Evolutionary conservation across 2,888 invertebrate species (phyloP), one percentile per base, ranked within the genome.

Genomic region (Isoperla grammatica): DNA sequence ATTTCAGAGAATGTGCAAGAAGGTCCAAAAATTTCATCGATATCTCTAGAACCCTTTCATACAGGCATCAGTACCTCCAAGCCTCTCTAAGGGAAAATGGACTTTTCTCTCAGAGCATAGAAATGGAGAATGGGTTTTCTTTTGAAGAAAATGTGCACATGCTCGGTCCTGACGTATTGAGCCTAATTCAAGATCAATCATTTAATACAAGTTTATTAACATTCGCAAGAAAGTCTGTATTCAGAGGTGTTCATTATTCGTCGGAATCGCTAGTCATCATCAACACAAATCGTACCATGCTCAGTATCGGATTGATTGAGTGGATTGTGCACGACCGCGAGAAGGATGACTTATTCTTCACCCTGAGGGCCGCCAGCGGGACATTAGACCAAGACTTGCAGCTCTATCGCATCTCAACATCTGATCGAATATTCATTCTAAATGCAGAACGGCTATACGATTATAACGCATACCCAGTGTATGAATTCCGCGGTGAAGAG

Each of bases 21-120:
- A 22, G 17, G 3, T 15, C 43, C 12, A 43, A 57, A 3, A 57
- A 57, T 37, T 49, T 13, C 29, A 57, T 57, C 12, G 29, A 57
- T 35, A 49, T 50, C 2, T 22, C 49, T 8, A 53, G 29, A 20
- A 57, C 23, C 17, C 40, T 55, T 20, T 22, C 55, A 2, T 37
- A 19, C n/a, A 55, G 43, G 22, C 55, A 55, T 15, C 55, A 55
- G 19, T 40, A 42, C 13, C 55, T 55, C 15, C 45, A 45, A 19
- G 45, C 45, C 19, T 11, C 15, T 5, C 11, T 19, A 11, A 5
- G 9, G 9, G 13, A 45, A 15, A 45, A 15, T 11, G 45, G 45
- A 9, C 19, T 45, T 13, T 45, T 45, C 11, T 40, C 40, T n/a
- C 13, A 40, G 15, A 40, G 13, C 4, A n/a, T 40, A 13, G 4